Conservation (phyloP, 1,140 invertebrate species). For the Calycopis cecrops region DNA sequence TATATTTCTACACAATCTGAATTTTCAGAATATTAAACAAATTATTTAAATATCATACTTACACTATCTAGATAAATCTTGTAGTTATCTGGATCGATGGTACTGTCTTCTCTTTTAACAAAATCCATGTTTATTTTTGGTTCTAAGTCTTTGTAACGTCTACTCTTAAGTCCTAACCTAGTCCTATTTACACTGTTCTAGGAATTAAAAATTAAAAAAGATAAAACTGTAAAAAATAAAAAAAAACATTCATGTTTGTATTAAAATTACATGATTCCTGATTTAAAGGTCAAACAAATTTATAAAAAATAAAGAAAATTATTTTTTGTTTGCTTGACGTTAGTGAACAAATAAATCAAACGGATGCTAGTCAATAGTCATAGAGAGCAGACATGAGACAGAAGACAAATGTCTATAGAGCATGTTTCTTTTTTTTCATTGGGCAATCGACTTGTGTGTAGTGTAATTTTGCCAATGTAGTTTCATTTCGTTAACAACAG, state of each 20-base stretch:
- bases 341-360: slow-evolving; percentile 45
- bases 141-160: slow-evolving; percentile 36
- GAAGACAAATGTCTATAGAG: too few species aligned
- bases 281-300: slow-evolving; percentile 37
- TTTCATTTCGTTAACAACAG: too few species aligned
- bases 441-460: too few species aligned
- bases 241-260: slow-evolving; percentile 7
- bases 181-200: neutral
- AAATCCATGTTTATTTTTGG: slow-evolving; percentile 50
- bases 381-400: too few species aligned
- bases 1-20: neutral
- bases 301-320: slow-evolving; percentile 54
- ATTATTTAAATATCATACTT: slow-evolving; percentile 29
- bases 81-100: slow-evolving; percentile 53
- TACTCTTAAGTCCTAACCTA: slow-evolving; percentile 41
- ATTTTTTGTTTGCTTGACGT: slow-evolving; percentile 48
- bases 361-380: slow-evolving; percentile 42
- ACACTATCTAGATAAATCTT: slow-evolving; percentile 57
- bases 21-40: slow-evolving; percentile 14
- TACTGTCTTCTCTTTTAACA: slow-evolving; percentile 60
- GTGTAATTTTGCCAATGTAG: too few species aligned
- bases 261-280: slow-evolving; percentile 45
- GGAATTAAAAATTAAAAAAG: neutral
- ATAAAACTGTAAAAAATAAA: slow-evolving; percentile 28
- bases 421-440: too few species aligned